Base-by-base conservation (phyloP, 64 coral and sea anemone species). In the Actinia equina region DNA sequence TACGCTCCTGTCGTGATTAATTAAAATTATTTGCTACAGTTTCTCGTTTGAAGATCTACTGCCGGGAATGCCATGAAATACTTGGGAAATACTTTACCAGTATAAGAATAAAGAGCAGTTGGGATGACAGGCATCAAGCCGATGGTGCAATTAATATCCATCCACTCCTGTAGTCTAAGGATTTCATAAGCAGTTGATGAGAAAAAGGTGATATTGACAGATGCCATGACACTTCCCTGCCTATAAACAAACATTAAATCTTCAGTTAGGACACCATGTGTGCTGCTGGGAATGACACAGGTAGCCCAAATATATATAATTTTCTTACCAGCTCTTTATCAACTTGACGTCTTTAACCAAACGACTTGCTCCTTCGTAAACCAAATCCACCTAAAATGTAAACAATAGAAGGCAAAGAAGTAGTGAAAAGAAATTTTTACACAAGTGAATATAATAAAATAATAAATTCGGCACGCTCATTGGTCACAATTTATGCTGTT, bases 171-270 rank as follows among this genome's bases (percentile, higher is more conserved):
- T 52, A 85, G 17, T 18, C 16, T 59, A 9, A 85, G 49, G 25
- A 85, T 42, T 18, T 85, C 55, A 18, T 85, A 23, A 27, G 25
- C 52, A 3, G 59, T 18, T 37, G 55, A 25, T 26, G 83, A 41
- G 16, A 3, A 41, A 43, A 85, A 61, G 1, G 19, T 63, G 17
- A 85, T 62, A 53, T 85, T 55, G 51, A 85, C 19, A 85, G 83
- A n/a, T 22, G 83, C 55, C 52, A 85, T 85, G 3, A 85, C 83
- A 44, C 83, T 85, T 43, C 83, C 83, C 17, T 85, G 7, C 83
- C 83, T 85, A 54, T 1, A 81, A 81, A 46, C 62, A 65, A 65
- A 20, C 20, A 65, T 5, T 22, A 65, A 6, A n/a, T 65, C 62
- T 4, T 65, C 10, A 65, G 62, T 3, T n/a, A 8, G n/a, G 19